Evolutionary conservation across 2,113 vertebrate species (phyloP).

Genomic region (Alexandromys fortis): DNA sequence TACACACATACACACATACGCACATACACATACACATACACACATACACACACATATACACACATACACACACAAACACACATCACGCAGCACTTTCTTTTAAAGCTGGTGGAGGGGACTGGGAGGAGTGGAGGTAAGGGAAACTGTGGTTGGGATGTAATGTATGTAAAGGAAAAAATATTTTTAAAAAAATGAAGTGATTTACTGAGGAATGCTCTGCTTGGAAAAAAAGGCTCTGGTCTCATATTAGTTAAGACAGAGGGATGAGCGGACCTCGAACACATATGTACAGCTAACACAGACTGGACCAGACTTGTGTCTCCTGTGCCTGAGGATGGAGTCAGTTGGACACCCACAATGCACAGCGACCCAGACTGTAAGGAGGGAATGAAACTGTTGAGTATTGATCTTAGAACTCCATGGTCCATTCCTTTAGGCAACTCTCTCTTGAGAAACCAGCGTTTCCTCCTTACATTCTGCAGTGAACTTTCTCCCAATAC

Average conservation of each 20-base stretch:
- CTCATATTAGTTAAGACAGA: not conserved
- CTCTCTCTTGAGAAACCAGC: not conserved
- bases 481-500: not conserved
- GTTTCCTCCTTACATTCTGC: not conserved
- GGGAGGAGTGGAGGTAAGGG: not conserved
- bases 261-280: not conserved
- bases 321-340: not conserved
- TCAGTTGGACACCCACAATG: not conserved
- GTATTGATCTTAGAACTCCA: not conserved
- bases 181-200: not conserved
- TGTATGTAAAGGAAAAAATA: not conserved
- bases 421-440: not conserved
- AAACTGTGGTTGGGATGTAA: not conserved
- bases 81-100: too few relatives aligned
- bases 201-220: not conserved
- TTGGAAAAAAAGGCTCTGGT: not conserved
- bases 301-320: not conserved
- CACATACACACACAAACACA: not conserved
- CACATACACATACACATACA: rapidly evolving
- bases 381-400: not conserved
- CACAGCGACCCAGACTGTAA: not conserved
- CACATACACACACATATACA: rapidly evolving
- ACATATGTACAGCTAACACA: not conserved
- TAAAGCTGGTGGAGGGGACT: too few relatives aligned
- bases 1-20: not conserved